These are phyloP conservation scores for Agriopis leucophaearia DNA, from an alignment of 2,888 invertebrate genomes.

Conservation along the genomic window DNA sequence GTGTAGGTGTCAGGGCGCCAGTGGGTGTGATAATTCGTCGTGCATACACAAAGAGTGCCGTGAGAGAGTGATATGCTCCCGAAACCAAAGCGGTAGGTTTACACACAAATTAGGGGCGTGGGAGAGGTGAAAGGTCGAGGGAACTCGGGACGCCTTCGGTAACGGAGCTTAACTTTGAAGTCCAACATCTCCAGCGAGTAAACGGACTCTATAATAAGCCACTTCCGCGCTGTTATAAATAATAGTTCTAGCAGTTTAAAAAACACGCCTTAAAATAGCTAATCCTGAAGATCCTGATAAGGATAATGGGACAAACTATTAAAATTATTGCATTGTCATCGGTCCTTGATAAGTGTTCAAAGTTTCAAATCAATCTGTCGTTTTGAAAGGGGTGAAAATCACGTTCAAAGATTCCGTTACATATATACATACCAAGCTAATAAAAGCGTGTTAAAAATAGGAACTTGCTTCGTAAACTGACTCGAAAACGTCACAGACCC, in stretches of 20 bases:
- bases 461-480: conserved; percentile 18
- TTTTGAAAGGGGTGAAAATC: too few relatives aligned
- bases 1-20: conserved; percentile 74
- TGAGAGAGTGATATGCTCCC: conserved; percentile 81
- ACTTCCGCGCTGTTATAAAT: conserved; percentile 16
- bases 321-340: too few relatives aligned
- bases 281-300: too few relatives aligned
- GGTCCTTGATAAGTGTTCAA: too few relatives aligned
- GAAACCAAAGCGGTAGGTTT: conserved; percentile 71
- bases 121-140: conserved; percentile 81
- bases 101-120: conserved; percentile 78
- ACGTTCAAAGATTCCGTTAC: too few relatives aligned
- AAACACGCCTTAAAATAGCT: too few relatives aligned
- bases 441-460: too few relatives aligned
- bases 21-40: conserved; percentile 84
- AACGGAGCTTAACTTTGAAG: conserved; percentile 54
- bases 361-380: too few relatives aligned
- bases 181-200: conserved; percentile 32
- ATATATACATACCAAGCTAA: too few relatives aligned
- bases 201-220: conserved; percentile 21
- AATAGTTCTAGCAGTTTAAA: too few relatives aligned
- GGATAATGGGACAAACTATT: too few relatives aligned
- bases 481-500: conserved; percentile 14
- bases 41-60: conserved; percentile 81
- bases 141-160: conserved; percentile 54